These are phyloP conservation scores for Chalcis sispes DNA, from an alignment of 2,888 invertebrate species.

Conservation along the genomic window DNA sequence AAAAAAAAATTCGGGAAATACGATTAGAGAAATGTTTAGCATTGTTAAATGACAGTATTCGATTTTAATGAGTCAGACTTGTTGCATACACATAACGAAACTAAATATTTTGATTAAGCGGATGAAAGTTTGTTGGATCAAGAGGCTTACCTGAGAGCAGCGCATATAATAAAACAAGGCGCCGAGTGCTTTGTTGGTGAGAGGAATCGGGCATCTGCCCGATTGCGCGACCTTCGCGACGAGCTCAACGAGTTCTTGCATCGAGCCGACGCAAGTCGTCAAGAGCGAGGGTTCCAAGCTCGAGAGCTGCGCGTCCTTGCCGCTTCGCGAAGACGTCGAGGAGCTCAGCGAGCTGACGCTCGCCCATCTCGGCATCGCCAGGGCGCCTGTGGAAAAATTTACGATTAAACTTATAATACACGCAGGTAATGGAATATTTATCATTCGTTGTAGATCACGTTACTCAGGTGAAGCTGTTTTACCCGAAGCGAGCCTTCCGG, in stretches of 20 bases:
- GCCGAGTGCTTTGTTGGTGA: slow-evolving; percentile 84
- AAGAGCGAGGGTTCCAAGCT: slow-evolving; percentile 83
- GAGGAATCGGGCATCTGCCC: slow-evolving; percentile 76
- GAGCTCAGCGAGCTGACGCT: slow-evolving; percentile 82
- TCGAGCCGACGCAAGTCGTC: slow-evolving; percentile 92
- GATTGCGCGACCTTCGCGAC: slow-evolving; percentile 79
- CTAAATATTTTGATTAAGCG: too few species aligned
- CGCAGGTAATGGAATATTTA: not conserved
- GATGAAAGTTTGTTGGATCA: too few species aligned
- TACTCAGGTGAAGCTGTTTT: slow-evolving; percentile 52
- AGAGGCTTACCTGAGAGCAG: slow-evolving; percentile 84
- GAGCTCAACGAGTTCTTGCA: slow-evolving; percentile 86
- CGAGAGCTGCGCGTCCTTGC: slow-evolving; percentile 73
- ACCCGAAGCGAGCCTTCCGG: slow-evolving; percentile 92
- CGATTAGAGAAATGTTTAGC: too few species aligned
- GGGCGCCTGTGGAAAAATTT: slow-evolving; percentile 80
- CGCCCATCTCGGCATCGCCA: slow-evolving; percentile 91
- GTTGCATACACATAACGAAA: too few species aligned
- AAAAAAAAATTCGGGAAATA: too few species aligned
- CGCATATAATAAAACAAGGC: slow-evolving; percentile 94
- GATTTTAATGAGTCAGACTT: too few species aligned
- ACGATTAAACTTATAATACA: not conserved
- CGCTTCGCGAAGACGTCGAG: slow-evolving; percentile 77
- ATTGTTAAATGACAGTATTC: too few species aligned
- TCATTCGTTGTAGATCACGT: too few species aligned